Evolutionary conservation across 2,113 vertebrate species (phyloP), one percentile per base, ranked within the genome.

Genomic region (Mustela nigripes): DNA sequence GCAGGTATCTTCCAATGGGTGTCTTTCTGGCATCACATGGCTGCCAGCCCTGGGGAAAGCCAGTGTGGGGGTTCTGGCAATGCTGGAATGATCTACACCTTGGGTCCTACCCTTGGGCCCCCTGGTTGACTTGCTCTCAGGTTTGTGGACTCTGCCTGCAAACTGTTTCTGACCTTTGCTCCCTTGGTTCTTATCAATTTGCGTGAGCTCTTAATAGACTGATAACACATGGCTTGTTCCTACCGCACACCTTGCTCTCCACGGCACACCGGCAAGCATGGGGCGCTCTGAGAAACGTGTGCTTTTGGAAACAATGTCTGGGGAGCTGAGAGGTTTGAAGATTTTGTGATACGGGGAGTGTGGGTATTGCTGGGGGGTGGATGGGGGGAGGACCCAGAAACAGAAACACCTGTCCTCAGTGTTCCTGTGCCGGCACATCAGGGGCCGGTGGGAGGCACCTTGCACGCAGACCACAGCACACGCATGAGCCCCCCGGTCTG

Each of bases 151-250:
- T 74, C 79, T 63, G 48, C 14, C 22, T 2, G 5, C 31, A 16
- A 63, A 62, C 31, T 11, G 62, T 74, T 80, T 71, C 89, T 88
- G 92, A 67, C 62, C 97, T 96, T 97, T 93, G 85, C 26, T 91
- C 89, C 81, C 67, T 80, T 28, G 48, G 53, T n/a, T 71, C 39
- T n/a, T 82, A 87, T 74, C 36, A 36, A 28, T 26, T 39, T 60
- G 88, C 0, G 0, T 10, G 60, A 85, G 8, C 58, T 79, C 86
- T 62, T 28, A 60, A 58, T 7, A 56, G 22, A 71, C 60, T 78
- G 63, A 73, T 87, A 90, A 87, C 50, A 50, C 31, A 45, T 50
- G 65, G 42, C 60, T 93, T 31, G 48, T 42, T 48, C 39, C 56
- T 4, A 7, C 42, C 0, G 0, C 2, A 11, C 19, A 28, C 33